Conservation (phyloP, 2,888 invertebrate genomes). For the Synergus laeviventris region DNA sequence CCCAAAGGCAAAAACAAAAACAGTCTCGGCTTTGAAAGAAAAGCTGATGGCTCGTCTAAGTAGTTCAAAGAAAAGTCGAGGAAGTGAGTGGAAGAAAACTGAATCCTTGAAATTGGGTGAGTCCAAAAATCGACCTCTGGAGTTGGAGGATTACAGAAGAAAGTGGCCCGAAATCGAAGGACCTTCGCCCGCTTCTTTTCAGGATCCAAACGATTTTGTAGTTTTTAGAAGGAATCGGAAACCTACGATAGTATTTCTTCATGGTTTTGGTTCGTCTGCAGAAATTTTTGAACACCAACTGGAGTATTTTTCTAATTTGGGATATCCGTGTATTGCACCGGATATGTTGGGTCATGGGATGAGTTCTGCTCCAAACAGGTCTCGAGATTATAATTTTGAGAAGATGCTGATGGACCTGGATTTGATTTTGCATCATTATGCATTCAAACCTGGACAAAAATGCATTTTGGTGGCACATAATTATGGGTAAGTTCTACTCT, state of each 20-base stretch:
- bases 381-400: slow-evolving; percentile 79
- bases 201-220: slow-evolving; percentile 56
- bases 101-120: slow-evolving; percentile 40
- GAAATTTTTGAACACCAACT: slow-evolving; percentile 81
- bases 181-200: not conserved
- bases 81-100: slow-evolving; percentile 4
- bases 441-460: slow-evolving; percentile 77
- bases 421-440: slow-evolving; percentile 80
- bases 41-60: slow-evolving; percentile 57
- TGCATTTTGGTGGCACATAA: slow-evolving; percentile 83
- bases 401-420: slow-evolving; percentile 80
- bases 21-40: slow-evolving; percentile 61
- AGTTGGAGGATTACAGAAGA: slow-evolving; percentile 59
- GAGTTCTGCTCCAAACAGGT: slow-evolving; percentile 79
- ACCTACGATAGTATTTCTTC: slow-evolving; percentile 81
- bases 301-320: slow-evolving; percentile 78
- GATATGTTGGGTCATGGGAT: slow-evolving; percentile 84
- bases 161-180: slow-evolving; percentile 54
- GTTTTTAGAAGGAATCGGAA: slow-evolving; percentile 70
- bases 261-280: slow-evolving; percentile 83
- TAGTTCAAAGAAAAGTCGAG: slow-evolving; percentile 46
- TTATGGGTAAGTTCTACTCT: slow-evolving; percentile 78
- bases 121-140: slow-evolving; percentile 52
- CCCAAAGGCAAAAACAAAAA: slow-evolving; percentile 59
- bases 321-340: slow-evolving; percentile 82